Percentiles rank a stretch among this genome's conserved stretches.
Evolutionary conservation across 2,797 vertebrate species (phyloP).

Genomic region (Fratercula arctica): DNA sequence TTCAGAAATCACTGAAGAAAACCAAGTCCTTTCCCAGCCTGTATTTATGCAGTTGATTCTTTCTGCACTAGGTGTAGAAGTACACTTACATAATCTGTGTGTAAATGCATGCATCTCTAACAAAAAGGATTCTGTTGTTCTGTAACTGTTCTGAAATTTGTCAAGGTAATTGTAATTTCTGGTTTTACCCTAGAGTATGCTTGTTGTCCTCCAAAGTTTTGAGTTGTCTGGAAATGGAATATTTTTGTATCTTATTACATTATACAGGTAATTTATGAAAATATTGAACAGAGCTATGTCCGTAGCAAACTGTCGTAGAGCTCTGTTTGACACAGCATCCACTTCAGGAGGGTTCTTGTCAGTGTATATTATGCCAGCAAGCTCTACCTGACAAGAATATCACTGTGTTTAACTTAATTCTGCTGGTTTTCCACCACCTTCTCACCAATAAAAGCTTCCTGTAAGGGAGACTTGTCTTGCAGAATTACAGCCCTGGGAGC

Average conservation of each 20-base stretch:
- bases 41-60: not conserved
- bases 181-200: not conserved
- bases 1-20: not conserved
- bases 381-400: not conserved
- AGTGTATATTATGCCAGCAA: not conserved
- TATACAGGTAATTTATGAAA: not conserved
- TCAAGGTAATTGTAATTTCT: not conserved
- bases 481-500: not conserved
- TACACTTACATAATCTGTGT: not conserved
- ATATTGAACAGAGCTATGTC: not conserved
- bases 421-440: fast-evolving
- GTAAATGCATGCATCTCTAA: not conserved
- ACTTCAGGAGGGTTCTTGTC: not conserved
- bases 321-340: not conserved
- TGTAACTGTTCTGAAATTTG: not conserved
- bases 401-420: not conserved
- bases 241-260: not conserved
- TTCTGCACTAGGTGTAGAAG: not conserved
- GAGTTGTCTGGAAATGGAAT: not conserved
- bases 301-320: not conserved
- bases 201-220: not conserved
- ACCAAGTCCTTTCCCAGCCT: not conserved
- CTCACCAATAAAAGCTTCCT: not conserved
- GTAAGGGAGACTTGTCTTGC: not conserved
- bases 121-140: not conserved